Conservation (phyloP, 2,888 invertebrate genomes). For the Pheosia gnoma region DNA sequence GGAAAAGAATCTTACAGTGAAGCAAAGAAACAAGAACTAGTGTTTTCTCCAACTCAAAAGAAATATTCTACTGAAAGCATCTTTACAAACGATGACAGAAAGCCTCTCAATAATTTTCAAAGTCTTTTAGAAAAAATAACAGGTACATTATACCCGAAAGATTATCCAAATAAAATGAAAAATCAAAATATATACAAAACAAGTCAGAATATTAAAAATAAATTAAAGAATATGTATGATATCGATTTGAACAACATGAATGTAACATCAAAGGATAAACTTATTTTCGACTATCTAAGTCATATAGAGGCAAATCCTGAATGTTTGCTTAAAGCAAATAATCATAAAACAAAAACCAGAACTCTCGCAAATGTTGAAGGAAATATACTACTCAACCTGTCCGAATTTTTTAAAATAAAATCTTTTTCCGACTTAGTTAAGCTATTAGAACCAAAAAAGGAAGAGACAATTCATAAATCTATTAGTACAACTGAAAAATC, state of each 20-base stretch:
- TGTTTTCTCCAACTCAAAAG: background rate
- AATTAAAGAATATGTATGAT: constrained; percentile 49
- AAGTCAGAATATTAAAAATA: constrained; percentile 43
- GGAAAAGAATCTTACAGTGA: constrained; percentile 16
- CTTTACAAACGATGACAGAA: constrained; percentile 44
- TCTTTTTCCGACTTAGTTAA: constrained; percentile 67
- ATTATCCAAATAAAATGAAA: constrained; percentile 45
- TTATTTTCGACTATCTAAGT: constrained; percentile 66
- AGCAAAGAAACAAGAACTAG: background rate
- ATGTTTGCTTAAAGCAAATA: constrained; percentile 50
- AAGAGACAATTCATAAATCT: background rate
- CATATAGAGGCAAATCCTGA: constrained; percentile 61
- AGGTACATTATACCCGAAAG: constrained; percentile 63
- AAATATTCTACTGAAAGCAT: constrained; percentile 6
- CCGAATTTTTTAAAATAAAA: constrained; percentile 71
- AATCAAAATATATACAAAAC: constrained; percentile 44
- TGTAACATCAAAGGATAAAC: constrained; percentile 65
- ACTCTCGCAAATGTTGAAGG: constrained; percentile 53
- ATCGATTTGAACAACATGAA: constrained; percentile 49
- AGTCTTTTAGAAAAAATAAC: constrained; percentile 66
- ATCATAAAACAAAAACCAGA: constrained; percentile 22
- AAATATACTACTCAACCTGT: constrained; percentile 64
- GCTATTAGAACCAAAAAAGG: constrained; percentile 40
- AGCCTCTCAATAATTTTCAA: constrained; percentile 59
- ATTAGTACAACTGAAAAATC: constrained; percentile 13